Base-by-base conservation (phyloP, 2,113 vertebrate genomes). In the Hystrix brachyura region DNA sequence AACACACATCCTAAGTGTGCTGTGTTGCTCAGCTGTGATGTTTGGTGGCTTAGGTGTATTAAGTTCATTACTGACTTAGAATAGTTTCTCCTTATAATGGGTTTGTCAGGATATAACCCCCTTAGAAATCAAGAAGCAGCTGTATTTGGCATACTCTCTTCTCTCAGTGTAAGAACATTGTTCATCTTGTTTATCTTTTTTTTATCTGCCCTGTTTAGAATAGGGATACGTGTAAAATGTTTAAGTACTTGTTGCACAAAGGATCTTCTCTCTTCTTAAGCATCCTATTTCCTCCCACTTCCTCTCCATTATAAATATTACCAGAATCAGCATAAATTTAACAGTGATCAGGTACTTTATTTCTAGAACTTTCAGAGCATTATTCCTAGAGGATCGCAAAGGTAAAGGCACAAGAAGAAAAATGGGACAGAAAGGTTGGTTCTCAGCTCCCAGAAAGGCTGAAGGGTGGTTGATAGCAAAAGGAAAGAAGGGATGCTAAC, bases 231-330 rank as follows among this genome's bases (percentile, higher is more conserved):
- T 15, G 17, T 29, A 94, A 72, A 72, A 74, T 57, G 76, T 71
- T 87, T 43, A 57, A 91, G 43, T 71, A 65, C 27, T 79, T 91
- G 53, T 46, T 53, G 32, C 91, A 65, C n/a, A n/a, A 74, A 95
- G 83, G 29, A 13, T 18, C 23, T 59, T 17, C 18, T 91, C 90
- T 78, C 69, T 90, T 85, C 46, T 64, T 80, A n/a, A 32, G 29
- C 19, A 38, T 86, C 53, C 38, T 12, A 60, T 38, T 46, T 46
- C 57, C 27, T 90, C 38, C 69, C 17, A 32, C 9, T 53, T 79
- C 9, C 0, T 87, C 81, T 55, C 32, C 67, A 78, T 71, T 87
- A 19, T 5, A 79, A 53, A 46, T 53, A 14, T 59, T 43, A 38
- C 21, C 64, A 91, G 69, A 93, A 81, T 46, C 7, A 74, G 34